These are phyloP conservation scores for Salvelinus namaycush DNA, from an alignment of 2,113 vertebrate genomes.

Conservation along the genomic window DNA sequence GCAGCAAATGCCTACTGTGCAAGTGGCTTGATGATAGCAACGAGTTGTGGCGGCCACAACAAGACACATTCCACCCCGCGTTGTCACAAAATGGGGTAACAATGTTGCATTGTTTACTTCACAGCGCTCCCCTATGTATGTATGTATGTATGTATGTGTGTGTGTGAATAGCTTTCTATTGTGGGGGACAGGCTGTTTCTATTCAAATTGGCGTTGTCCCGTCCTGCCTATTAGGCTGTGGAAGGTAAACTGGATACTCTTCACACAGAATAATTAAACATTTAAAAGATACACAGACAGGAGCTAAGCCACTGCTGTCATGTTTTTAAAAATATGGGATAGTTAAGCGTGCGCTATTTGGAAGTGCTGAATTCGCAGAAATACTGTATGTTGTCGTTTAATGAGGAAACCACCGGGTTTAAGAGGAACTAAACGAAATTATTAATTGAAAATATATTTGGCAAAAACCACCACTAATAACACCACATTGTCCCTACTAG, in stretches of 20 bases:
- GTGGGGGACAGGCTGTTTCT: not conserved
- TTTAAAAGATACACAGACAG: not conserved
- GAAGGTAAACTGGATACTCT: not conserved
- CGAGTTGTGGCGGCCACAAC: not conserved
- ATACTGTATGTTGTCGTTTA: no score
- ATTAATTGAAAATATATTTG: no score
- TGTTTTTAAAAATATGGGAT: no score
- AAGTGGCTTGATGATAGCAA: not conserved
- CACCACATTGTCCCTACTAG: no score
- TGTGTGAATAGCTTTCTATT: slow-evolving; percentile 13
- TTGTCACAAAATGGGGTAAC: slow-evolving; percentile 31
- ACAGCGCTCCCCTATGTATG: not conserved
- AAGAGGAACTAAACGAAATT: no score
- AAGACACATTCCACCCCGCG: not conserved
- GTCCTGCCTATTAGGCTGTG: not conserved
- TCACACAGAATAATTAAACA: not conserved
- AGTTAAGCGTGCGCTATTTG: no score
- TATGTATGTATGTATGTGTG: no score
- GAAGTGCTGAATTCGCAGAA: no score
- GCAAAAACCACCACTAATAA: no score
- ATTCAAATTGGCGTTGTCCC: not conserved
- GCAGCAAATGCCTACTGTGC: not conserved
- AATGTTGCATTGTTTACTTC: slow-evolving; percentile 48
- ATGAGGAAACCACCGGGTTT: not conserved
- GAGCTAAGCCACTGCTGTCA: not conserved